Evolutionary conservation across 2,888 invertebrate genomes (phyloP), one percentile per base, ranked within the genome.

Genomic region (Aproaerema taeniolella): DNA sequence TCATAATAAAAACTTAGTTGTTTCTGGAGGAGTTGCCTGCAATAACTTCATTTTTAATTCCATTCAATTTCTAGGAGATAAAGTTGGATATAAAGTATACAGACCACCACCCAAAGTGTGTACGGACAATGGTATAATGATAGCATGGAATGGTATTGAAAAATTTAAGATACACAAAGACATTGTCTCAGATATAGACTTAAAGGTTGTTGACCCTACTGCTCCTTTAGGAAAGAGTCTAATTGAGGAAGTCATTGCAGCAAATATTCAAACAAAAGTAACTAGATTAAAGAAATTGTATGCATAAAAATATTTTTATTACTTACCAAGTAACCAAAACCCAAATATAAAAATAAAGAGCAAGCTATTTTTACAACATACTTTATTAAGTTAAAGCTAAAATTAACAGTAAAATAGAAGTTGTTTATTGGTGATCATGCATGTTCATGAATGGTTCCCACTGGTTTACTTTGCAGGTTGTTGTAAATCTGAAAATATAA

Each of bases 81-180:
- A 90, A 52, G 87, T 89, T 57, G 89, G 88, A 1, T 95, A 91
- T 57, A 83, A 82, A 59, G 81, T 95, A 2, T 85, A 90, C 40
- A 89, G 94, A 41, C 97, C 98, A 9, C 94, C 96, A 2, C 91
- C 93, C 13, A 88, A 89, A 61, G 88, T 97, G 7, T 99, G 99
- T 69, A 97, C 97, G 0, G 99, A 99, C 72, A 99, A 99, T 89
- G 99, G 99, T 5, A 90, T 97, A 20, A 99, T 99, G 99, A 95
- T 99, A 57, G 99, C 99, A 11, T 99, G 99, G 98, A 98, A 98
- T 88, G 98, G 96, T 6, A 86, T 97, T 37, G 98, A 98, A 78
- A 93, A 91, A 72, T 88, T 90, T 55, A 75, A 61, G 39, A 71
- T 68, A 14, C 68, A 88, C 11, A 56, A 55, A 46, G 88, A 87